These are phyloP conservation scores for Trachurus trachurus DNA, from an alignment of 2,797 vertebrate species.

Conservation along the genomic window DNA sequence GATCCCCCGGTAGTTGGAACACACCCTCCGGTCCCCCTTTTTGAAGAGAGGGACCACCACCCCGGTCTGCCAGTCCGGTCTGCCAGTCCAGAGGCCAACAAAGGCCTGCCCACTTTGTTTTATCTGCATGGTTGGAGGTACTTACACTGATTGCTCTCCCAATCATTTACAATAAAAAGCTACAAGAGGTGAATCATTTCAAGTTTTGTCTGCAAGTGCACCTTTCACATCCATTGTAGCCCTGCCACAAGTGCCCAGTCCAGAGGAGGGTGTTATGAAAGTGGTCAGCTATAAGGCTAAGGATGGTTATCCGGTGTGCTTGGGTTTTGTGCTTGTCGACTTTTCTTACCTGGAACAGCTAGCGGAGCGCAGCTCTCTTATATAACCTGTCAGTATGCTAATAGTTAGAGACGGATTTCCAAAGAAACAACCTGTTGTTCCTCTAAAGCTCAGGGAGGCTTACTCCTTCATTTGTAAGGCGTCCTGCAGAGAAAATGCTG, in stretches of 20 bases:
- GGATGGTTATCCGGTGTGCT: neutral
- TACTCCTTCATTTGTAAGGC: too few species aligned
- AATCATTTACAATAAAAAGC: slow-evolving; percentile 60
- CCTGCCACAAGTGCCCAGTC: slow-evolving; percentile 30
- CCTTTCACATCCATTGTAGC: slow-evolving; percentile 44
- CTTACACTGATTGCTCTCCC: slow-evolving; percentile 50
- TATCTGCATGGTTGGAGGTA: slow-evolving; percentile 36
- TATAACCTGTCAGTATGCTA: too few species aligned
- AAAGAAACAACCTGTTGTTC: too few species aligned
- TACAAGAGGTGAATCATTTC: slow-evolving; percentile 64
- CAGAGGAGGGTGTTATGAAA: slow-evolving; percentile 33
- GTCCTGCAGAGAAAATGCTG: too few species aligned
- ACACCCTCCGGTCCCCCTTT: too few species aligned
- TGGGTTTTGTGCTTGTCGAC: neutral
- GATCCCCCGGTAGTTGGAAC: too few species aligned
- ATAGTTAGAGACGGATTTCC: too few species aligned
- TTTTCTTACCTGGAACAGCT: neutral
- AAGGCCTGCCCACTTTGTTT: slow-evolving; percentile 59
- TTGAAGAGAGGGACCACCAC: too few species aligned
- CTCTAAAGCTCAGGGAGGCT: too few species aligned
- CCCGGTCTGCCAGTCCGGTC: too few species aligned
- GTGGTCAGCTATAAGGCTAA: slow-evolving; percentile 10
- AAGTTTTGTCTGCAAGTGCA: slow-evolving; percentile 48
- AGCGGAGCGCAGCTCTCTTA: too few species aligned
- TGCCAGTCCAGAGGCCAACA: too few species aligned